Conservation (phyloP, 2,113 vertebrate species). For the Guaruba guarouba region DNA sequence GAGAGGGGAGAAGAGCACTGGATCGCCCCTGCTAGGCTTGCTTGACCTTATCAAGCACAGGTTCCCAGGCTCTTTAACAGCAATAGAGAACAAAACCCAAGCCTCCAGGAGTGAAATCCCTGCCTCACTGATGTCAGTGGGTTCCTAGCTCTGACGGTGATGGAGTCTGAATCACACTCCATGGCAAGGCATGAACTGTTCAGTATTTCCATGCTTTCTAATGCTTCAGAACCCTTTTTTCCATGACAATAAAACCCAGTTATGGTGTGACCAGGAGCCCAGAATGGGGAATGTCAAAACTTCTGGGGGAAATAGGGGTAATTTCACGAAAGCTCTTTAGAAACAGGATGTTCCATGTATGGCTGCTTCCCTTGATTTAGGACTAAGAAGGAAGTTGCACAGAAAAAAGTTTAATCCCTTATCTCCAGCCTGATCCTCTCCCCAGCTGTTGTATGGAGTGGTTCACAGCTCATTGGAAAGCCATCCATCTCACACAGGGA, state of each 20-base stretch:
- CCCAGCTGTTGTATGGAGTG: background rate
- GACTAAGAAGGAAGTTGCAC: background rate
- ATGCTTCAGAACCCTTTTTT: background rate
- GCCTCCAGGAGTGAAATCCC: background rate
- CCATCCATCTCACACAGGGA: background rate
- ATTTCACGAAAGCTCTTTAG: background rate
- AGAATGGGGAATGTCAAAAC: background rate
- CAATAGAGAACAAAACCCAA: background rate
- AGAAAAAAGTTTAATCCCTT: background rate
- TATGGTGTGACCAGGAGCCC: background rate
- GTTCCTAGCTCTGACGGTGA: background rate
- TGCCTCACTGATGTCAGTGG: background rate
- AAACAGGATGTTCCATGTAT: background rate
- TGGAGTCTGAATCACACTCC: background rate
- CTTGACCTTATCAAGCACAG: background rate
- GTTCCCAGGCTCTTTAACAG: slow-evolving; percentile 18
- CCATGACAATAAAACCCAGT: background rate
- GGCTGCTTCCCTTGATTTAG: background rate
- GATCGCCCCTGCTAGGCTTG: background rate
- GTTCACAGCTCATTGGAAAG: background rate
- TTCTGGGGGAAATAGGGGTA: background rate
- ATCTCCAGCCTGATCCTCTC: too few species aligned
- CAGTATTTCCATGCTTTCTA: background rate
- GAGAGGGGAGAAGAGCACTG: background rate
- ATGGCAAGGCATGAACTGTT: background rate